Evolutionary conservation across 92 coral and sea anemone species (phyloP).

Genomic region (Porites divaricata): DNA sequence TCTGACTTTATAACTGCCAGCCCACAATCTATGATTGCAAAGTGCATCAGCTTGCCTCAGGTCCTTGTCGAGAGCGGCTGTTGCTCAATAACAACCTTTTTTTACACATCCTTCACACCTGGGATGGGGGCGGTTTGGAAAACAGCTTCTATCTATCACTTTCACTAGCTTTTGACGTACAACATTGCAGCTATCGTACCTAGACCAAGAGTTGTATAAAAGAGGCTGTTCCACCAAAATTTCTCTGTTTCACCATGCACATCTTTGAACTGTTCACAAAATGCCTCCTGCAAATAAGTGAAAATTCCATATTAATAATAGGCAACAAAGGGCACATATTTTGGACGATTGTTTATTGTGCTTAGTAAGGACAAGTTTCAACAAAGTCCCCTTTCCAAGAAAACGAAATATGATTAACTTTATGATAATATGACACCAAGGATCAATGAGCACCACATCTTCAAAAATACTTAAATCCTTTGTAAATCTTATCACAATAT

Average conservation of each 20-base stretch:
- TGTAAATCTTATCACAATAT: neutral
- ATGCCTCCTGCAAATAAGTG: conserved; percentile 73
- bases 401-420: neutral
- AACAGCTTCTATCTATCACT: no score
- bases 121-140: neutral
- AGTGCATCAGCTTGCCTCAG: neutral
- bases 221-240: conserved; percentile 87
- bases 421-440: neutral
- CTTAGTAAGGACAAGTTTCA: neutral
- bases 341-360: neutral
- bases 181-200: conserved; percentile 83
- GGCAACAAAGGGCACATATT: neutral
- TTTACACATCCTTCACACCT: conserved; percentile 1
- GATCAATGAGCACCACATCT: neutral
- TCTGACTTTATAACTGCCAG: neutral
- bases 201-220: conserved; percentile 87
- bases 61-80: neutral
- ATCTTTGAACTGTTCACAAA: conserved; percentile 88
- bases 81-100: neutral
- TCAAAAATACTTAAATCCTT: neutral
- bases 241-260: conserved; percentile 75
- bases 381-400: neutral
- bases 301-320: conserved; percentile 4
- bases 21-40: neutral
- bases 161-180: conserved; percentile 51